phyloP scores from a whole-genome alignment of 2,888 invertebrate genomes.

The Salpingus planirostris region DNA sequence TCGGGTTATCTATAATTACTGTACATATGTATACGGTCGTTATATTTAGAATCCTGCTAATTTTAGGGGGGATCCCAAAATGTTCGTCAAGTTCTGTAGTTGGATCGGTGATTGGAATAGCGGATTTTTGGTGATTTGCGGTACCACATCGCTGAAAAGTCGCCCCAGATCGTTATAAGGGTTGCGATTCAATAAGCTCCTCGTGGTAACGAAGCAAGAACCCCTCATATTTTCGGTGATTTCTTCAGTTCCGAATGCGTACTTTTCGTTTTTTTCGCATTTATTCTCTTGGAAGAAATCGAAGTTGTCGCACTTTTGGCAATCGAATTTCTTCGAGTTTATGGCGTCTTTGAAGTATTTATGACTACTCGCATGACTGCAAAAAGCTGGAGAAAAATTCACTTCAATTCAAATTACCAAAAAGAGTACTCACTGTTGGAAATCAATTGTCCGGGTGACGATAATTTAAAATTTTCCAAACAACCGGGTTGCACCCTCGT shows the following conservation, averaged over 20 bases:
- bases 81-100: too few species aligned
- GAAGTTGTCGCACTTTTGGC: conserved; percentile 17
- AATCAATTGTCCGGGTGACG: conserved; percentile 5
- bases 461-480: conserved; percentile 9
- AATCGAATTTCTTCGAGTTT: conserved; percentile 18
- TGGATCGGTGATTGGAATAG: too few species aligned
- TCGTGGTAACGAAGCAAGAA: conserved; percentile 17
- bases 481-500: conserved; percentile 58
- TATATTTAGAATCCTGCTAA: too few species aligned
- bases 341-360: conserved; percentile 23
- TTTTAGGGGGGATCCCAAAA: neutral
- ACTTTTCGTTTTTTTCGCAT: conserved; percentile 13
- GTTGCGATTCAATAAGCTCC: too few species aligned
- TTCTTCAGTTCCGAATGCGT: conserved; percentile 17
- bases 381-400: conserved; percentile 18
- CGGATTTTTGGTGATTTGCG: too few species aligned
- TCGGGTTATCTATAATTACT: too few species aligned
- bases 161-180: too few species aligned
- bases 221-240: conserved; percentile 18
- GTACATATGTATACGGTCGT: too few species aligned
- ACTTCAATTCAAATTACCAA: neutral
- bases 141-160: too few species aligned
- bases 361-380: conserved; percentile 24
- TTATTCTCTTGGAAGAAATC: conserved; percentile 3
- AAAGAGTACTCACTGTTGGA: conserved; percentile 5